Evolutionary conservation across 2,113 vertebrate species (phyloP).

Genomic region (Ovibos moschatus): DNA sequence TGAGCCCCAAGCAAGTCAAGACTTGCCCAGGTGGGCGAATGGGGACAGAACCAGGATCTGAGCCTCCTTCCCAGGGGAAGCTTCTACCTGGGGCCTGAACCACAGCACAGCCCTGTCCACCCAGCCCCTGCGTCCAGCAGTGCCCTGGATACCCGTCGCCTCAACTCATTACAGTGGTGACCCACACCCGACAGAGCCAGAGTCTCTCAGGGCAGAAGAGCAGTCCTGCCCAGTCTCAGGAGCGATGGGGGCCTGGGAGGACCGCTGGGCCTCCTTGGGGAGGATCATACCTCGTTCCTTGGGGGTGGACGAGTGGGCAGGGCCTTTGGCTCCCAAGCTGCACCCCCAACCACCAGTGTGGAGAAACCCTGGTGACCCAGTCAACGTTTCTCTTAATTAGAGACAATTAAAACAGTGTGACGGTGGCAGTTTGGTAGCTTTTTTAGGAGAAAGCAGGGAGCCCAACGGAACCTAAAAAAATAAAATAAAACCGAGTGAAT

Average conservation of each 20-base stretch:
- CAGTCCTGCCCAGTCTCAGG: not conserved
- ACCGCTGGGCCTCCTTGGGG: not conserved
- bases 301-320: rapidly evolving
- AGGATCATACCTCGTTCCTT: not conserved
- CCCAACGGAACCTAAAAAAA: constrained; percentile 42
- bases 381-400: constrained; percentile 51
- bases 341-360: not conserved
- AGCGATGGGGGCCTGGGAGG: too few relatives aligned
- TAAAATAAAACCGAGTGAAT: constrained; percentile 53
- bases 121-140: rapidly evolving
- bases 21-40: rapidly evolving
- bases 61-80: not conserved
- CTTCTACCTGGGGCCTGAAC: not conserved
- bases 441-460: constrained; percentile 22
- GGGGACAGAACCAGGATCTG: not conserved
- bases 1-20: not conserved
- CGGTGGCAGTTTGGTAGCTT: not conserved
- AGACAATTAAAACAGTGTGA: not conserved
- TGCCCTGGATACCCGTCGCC: rapidly evolving
- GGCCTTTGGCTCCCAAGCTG: not conserved
- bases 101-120: not conserved
- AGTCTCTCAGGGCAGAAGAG: not conserved
- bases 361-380: not conserved
- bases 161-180: not conserved
- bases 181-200: not conserved